A percentile compares a stretch with the other conserved stretches of the same genome.
Evolutionary conservation across 2,113 vertebrate genomes (phyloP).

Genomic region (Sphaerodactylus townsendi): DNA sequence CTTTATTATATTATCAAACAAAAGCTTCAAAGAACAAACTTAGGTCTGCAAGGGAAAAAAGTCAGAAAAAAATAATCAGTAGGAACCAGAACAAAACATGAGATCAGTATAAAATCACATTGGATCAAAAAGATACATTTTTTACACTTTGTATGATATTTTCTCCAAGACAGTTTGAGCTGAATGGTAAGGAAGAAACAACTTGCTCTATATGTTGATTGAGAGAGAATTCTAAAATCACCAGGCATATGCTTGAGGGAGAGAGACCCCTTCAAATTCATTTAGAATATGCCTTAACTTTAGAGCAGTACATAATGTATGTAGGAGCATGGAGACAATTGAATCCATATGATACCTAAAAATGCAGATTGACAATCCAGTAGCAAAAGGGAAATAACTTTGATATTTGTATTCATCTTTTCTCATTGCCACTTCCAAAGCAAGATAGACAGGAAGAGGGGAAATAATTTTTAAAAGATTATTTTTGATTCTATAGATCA

Average conservation of each 20-base stretch:
- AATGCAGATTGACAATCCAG: conserved; percentile 35
- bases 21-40: conserved; percentile 49
- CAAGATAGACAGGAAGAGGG: conserved; percentile 18
- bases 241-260: conserved; percentile 47
- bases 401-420: conserved; percentile 31
- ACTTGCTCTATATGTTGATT: conserved; percentile 46
- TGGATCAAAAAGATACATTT: conserved; percentile 50
- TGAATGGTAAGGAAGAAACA: conserved; percentile 48
- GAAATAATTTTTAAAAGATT: not conserved
- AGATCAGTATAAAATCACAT: conserved; percentile 50
- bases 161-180: conserved; percentile 41
- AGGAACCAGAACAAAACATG: conserved; percentile 50
- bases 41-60: conserved; percentile 25
- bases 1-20: conserved; percentile 66
- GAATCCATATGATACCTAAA: conserved; percentile 39
- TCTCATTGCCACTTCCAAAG: conserved; percentile 28
- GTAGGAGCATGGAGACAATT: conserved; percentile 29
- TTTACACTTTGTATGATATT: conserved; percentile 47
- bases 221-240: conserved; percentile 57
- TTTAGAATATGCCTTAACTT: conserved; percentile 27
- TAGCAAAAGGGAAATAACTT: conserved; percentile 37
- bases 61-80: conserved; percentile 51
- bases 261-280: conserved; percentile 36
- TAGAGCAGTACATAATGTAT: conserved; percentile 10
- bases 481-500: not conserved